Base-by-base conservation (phyloP, 1,140 invertebrate species). In the Rhagoletis zephyria region DNA sequence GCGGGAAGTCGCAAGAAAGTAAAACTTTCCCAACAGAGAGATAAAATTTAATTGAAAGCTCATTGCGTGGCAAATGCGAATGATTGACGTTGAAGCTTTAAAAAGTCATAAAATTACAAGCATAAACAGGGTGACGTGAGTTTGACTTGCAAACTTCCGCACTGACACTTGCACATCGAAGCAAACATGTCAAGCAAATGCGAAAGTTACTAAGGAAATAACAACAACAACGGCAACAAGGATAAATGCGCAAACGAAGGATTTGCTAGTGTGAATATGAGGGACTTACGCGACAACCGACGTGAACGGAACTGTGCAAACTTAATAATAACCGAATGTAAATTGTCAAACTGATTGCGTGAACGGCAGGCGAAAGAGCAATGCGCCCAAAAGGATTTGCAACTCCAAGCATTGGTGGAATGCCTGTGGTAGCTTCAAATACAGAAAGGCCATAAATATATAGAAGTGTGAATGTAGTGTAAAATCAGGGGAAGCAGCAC, bases 281-380 rank as follows among this genome's bases (percentile, higher is more conserved):
- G 14, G 45, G 70, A 45, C 10, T 67, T 16, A 12, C 42, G 70
- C 16, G 4, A 74, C 70, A 48, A 74, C 10, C 48, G 70, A 51
- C 48, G 48, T 56, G 10, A 56, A 67, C 30, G 64, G 7, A 67
- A 40, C n/a, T 7, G 64, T 9, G 48, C 74, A 51, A 81, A 56
- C 74, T 81, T 81, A 30, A 81, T 81, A 81, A 81, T 81, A 56
- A 81, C 48, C 48, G 74, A 56, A 81, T n/a, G 74, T 56, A 81
- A 56, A 81, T 56, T 74, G 67, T 48, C 67, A 48, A 74, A 70
- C 67, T 70, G 65, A 70, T 40, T 45, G 65, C 7, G 12, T 42
- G 42, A 70, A 9, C 45, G 40, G 67, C 0, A 70, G 12, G 12
- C 67, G 42, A n/a, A 48, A 42, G 14, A 70, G 65, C 51, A 56